A percentile compares a stretch with the other conserved stretches of the same genome.
These are phyloP conservation scores for Gouania willdenowi DNA, from an alignment of 2,797 vertebrate species.

Conservation along the genomic window DNA sequence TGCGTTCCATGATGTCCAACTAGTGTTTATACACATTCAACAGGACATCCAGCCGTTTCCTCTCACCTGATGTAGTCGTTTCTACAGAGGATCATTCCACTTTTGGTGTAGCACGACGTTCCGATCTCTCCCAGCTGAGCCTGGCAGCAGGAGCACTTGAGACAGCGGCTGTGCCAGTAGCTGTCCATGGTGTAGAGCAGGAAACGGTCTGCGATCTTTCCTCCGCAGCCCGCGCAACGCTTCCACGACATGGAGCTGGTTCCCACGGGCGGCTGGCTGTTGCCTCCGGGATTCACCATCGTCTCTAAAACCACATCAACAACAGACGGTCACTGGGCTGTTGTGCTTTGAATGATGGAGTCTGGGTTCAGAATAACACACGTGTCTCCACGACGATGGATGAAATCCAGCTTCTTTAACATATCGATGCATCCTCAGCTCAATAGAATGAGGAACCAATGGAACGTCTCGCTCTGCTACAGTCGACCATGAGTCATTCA, in stretches of 20 bases:
- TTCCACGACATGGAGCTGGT: conserved; percentile 95
- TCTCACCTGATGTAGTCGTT: conserved; percentile 99
- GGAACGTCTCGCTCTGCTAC: conserved; percentile 19
- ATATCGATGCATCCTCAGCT: conserved; percentile 4
- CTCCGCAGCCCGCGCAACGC: conserved; percentile 94
- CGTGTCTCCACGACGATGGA: no score
- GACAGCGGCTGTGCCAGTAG: conserved; percentile 99
- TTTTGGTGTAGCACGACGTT: conserved; percentile 98
- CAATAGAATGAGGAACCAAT: conserved; percentile 9
- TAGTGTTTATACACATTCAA: no score
- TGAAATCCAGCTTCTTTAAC: not conserved
- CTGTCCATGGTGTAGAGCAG: conserved; percentile 99
- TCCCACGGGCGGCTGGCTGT: conserved; percentile 88
- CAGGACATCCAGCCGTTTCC: conserved; percentile 5
- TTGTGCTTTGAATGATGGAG: no score
- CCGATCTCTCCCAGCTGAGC: conserved; percentile 98
- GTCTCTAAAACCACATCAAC: conserved; percentile 66
- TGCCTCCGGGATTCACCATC: conserved; percentile 98
- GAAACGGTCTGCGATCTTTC: conserved; percentile 97
- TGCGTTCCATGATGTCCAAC: no score
- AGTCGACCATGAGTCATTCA: conserved; percentile 74
- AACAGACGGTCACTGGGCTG: no score
- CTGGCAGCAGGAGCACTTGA: conserved; percentile 99
- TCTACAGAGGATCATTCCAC: conserved; percentile 99
- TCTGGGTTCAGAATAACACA: no score